These are phyloP conservation scores for Morone chrysops DNA, from an alignment of 2,113 vertebrate genomes.

Conservation along the genomic window DNA sequence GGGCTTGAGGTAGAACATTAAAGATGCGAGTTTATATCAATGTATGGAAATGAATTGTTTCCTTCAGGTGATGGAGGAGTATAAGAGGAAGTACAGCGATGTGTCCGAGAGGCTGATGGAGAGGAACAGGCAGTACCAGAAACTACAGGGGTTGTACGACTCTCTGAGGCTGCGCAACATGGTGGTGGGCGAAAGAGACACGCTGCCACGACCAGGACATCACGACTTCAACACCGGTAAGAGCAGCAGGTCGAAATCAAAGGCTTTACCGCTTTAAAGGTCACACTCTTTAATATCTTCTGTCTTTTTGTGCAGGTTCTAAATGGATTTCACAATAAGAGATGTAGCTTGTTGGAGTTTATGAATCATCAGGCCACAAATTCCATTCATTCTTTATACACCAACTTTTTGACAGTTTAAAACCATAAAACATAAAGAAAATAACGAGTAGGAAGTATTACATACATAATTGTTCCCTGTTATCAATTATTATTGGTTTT, in stretches of 20 bases:
- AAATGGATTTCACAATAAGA: background rate
- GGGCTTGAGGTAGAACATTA: background rate
- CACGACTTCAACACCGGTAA: conserved; percentile 66
- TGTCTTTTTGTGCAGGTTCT: background rate
- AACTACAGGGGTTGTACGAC: conserved; percentile 91
- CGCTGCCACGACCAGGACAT: conserved; percentile 21
- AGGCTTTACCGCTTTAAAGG: background rate
- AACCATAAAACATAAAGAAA: too few species aligned
- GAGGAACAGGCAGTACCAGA: conserved; percentile 91
- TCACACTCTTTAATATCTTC: background rate
- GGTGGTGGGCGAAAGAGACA: conserved; percentile 78
- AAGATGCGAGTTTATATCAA: background rate
- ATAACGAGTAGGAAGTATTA: background rate
- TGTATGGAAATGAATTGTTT: background rate
- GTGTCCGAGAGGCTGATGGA: conserved; percentile 92
- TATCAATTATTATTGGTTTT: background rate
- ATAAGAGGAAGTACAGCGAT: conserved; percentile 92
- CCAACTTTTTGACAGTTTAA: background rate
- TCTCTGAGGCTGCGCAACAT: conserved; percentile 88
- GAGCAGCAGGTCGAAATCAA: background rate
- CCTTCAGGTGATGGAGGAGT: conserved; percentile 88
- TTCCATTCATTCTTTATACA: background rate
- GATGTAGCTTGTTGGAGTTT: background rate
- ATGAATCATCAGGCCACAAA: background rate
- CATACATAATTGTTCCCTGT: background rate